Evolutionary conservation across 30 jellyfish, hydroid and myxozoan genomes (phyloP).

Genomic region (Aurelia sp.): DNA sequence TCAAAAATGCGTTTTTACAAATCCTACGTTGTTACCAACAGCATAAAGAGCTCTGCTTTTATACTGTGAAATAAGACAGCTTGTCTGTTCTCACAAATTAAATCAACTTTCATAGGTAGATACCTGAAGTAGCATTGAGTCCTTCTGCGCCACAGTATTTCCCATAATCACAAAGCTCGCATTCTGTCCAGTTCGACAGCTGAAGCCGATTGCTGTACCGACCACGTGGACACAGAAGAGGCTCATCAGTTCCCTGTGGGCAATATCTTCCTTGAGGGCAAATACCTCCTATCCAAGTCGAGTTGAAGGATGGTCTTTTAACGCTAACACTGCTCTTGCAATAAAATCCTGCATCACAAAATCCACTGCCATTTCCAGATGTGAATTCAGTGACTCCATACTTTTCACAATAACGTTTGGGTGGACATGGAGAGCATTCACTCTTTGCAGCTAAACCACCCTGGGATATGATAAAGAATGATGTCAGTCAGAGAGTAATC

Average conservation of each 20-base stretch:
- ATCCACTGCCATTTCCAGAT: constrained; percentile 81
- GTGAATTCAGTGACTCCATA: constrained; percentile 84
- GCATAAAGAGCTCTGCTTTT: too few relatives aligned
- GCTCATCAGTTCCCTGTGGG: constrained; percentile 94
- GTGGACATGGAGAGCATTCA: constrained; percentile 94
- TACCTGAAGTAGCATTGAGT: constrained; percentile 89
- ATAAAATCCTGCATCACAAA: constrained; percentile 94
- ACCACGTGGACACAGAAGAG: constrained; percentile 89
- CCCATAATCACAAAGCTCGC: constrained; percentile 91
- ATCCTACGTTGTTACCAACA: too few relatives aligned
- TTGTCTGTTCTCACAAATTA: too few relatives aligned
- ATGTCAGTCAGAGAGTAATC: too few relatives aligned
- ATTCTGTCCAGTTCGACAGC: constrained; percentile 74
- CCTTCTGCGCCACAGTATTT: constrained; percentile 88
- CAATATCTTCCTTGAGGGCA: constrained; percentile 97
- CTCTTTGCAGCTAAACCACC: constrained; percentile 82
- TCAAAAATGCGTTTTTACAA: too few relatives aligned
- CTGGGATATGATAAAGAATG: constrained; percentile 20
- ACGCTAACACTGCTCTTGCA: constrained; percentile 83
- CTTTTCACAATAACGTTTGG: constrained; percentile 76
- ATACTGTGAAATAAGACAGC: too few relatives aligned
- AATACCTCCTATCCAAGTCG: constrained; percentile 93
- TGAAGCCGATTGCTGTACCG: constrained; percentile 68
- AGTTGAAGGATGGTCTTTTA: constrained; percentile 80
- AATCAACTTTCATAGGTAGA: not conserved